Base-by-base conservation (phyloP, 2,888 invertebrate genomes). In the Eubasilissa splendida region DNA sequence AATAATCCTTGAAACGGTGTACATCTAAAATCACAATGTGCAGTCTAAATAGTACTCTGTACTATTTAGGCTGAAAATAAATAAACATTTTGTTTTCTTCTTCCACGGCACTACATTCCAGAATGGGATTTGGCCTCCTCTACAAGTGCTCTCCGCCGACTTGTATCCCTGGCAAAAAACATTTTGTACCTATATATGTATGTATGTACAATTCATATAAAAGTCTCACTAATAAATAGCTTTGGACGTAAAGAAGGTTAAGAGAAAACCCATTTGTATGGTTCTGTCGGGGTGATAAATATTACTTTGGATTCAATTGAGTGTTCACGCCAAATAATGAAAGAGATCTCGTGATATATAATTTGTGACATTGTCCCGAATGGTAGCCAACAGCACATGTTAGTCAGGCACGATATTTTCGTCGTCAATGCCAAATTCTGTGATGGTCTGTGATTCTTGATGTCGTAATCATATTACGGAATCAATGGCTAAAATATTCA, bases 301-400 rank as follows among this genome's bases (percentile, higher is more conserved):
- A 59, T 60, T 31, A 42, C 53, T 52, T 59, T 22, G 60, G 10
- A 50, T 60, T 60, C 60, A 59, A 75, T 60, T 52, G 59, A 60
- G 60, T 75, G 52, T 75, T 75, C 75, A 75, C 42, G 75, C 75
- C 75, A 75, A 75, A 75, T 60, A 42, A 42, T 11, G 42, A 14
- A 22, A 22, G 60, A 75, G 60, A 52, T 60, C 75, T 60, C 60
- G 75, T 75, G 22, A 60, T 75, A 14, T n/a, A 31, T 63, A 60
- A 60, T 60, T 60, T 60, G 52, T 60, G 75, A 75, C 75, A 75
- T 60, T 75, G 75, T 60, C 50, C 75, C 60, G 10, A 60, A 52
- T 75, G 75, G 60, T 7, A 75, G 50, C 60, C 60, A 74, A 74
- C 56, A 56, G 50, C 22, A 71, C 33, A 71, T 31, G 56, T 31